Conservation (phyloP, 1,140 invertebrate genomes). For the Hydropsyche tenuis region DNA sequence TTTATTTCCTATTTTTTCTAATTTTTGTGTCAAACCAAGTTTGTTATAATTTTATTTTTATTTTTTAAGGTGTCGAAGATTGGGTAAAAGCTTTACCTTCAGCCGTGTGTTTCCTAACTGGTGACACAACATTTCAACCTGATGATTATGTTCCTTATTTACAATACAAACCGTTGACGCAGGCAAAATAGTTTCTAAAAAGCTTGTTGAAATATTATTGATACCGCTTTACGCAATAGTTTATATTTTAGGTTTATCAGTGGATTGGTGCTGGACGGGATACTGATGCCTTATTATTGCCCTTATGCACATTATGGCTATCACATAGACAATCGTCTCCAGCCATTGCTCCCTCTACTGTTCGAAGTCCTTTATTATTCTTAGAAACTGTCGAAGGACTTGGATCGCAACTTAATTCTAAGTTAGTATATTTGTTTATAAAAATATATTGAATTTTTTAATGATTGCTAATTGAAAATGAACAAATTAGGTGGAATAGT, state of each 20-base stretch:
- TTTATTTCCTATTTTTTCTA: not conserved
- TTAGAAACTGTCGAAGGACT: constrained; percentile 29
- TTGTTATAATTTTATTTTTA: not conserved
- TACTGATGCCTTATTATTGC: constrained; percentile 78
- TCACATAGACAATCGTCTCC: constrained; percentile 52
- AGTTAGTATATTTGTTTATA: not conserved
- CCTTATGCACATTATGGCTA: constrained; percentile 80
- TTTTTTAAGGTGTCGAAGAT: constrained; percentile 62
- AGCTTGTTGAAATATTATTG: not conserved
- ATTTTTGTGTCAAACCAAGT: not conserved
- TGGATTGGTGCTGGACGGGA: constrained; percentile 96
- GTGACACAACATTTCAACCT: constrained; percentile 81
- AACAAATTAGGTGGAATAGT: constrained; percentile 42
- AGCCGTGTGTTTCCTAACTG: constrained; percentile 86
- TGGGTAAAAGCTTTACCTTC: constrained; percentile 82
- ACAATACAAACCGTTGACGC: constrained; percentile 78
- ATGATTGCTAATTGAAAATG: constrained; percentile 16
- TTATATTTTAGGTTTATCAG: constrained; percentile 73
- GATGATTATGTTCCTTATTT: constrained; percentile 93
- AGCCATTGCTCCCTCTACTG: constrained; percentile 47
- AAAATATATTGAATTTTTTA: not conserved
- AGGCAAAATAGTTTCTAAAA: constrained; percentile 51
- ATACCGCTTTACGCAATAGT: not conserved
- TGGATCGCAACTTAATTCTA: constrained; percentile 13
- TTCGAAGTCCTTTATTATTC: constrained; percentile 48